phyloP scores from a whole-genome alignment of 2,888 invertebrate genomes.

The Tipula vernalis region DNA sequence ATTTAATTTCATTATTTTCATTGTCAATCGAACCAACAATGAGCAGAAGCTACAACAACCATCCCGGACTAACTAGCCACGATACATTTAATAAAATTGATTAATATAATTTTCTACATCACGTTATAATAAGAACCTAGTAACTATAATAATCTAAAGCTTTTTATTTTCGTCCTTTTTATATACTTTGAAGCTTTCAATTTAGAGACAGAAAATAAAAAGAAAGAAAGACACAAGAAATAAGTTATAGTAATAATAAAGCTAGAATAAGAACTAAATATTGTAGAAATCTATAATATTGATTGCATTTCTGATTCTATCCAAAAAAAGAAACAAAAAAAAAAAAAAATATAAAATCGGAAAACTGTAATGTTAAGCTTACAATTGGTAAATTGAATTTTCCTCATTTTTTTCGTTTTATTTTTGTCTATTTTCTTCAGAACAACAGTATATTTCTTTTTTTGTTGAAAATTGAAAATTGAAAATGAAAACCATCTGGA shows the following conservation, averaged over 20 bases:
- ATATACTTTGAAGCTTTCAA: background rate
- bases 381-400: background rate
- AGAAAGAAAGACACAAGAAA: background rate
- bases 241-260: background rate
- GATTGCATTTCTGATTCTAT: background rate
- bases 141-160: background rate
- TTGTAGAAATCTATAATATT: background rate
- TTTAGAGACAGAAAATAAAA: background rate
- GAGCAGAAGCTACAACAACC: background rate
- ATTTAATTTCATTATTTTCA: background rate
- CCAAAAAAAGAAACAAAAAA: background rate
- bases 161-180: background rate
- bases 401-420: background rate
- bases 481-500: background rate
- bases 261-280: background rate
- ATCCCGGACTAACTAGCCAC: background rate
- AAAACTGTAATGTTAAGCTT: background rate
- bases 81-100: background rate
- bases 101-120: background rate
- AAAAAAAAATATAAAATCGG: background rate
- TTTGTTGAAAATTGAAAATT: background rate
- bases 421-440: background rate
- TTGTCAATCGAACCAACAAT: background rate
- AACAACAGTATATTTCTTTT: background rate
- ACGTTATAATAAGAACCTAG: background rate